Evolutionary conservation across 2,888 invertebrate species (phyloP), one percentile per base, ranked within the genome.

Genomic region (Microchrysa polita): DNA sequence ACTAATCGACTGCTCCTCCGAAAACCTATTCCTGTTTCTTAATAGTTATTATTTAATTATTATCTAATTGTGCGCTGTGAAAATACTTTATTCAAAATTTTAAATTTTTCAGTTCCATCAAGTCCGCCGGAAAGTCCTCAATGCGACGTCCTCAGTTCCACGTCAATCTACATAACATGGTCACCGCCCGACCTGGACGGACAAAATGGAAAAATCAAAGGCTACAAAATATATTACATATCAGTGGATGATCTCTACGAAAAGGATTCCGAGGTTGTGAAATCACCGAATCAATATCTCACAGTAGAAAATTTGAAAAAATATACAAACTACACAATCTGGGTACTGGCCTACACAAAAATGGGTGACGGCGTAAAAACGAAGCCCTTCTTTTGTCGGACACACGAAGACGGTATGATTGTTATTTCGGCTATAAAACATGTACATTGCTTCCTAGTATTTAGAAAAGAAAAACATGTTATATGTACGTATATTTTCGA

Each of bases 241-340:
- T 92, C 92, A 16, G 89, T 91, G 73, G 92, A 92, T 77, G 92
- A 93, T 82, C 91, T 92, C 89, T 92, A 91, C 86, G 92, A 92
- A 80, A 90, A 90, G 81, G 91, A 92, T 86, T 91, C 91, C 75
- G 90, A 90, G 78, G 90, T 91, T 78, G 91, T 91, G n/a, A 94
- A 94, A 79, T 85, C 85, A 76, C 84, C 83, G 79, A 85, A 85
- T 81, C 85, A 85, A 81, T 85, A 85, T 80, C 81, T 84, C 76
- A 85, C 85, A 74, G 87, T 95, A 76, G 91, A 91, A 74, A 92
- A 92, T 61, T 86, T 96, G 73, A 89, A 91, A 80, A 92, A 94
- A 79, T 95, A 91, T 85, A 95, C 96, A 40, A 97, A 97, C 86
- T 97, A 97, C 83, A 95, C 95, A 44, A 92, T 97, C 71, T 93